Evolutionary conservation across 2,888 invertebrate species (phyloP), one percentile per base, ranked within the genome.

Genomic region (Aquatica leii): DNA sequence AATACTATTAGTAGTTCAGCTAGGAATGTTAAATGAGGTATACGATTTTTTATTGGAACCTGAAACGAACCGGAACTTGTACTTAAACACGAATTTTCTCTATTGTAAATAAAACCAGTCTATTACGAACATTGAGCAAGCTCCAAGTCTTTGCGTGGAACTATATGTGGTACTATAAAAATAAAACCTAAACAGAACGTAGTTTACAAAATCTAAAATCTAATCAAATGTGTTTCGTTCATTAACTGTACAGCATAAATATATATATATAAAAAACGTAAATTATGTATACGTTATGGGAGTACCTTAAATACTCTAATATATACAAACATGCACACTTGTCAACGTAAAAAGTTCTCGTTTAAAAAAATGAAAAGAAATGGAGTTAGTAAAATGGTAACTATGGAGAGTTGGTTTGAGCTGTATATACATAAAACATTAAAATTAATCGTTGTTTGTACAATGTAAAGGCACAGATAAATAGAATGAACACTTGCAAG

Each of bases 391-490:
- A 59, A 55, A 66, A 62, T 59, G 69, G 69, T 69, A 69, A 69
- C 69, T 62, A 65, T 69, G 52, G 61, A 54, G 53, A 68, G 37
- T 59, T 55, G 55, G 59, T 55, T 48, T 62, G 58, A 53, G 58
- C 60, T 51, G 57, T 62, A 60, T 64, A 57, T 56, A 65, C 59
- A 65, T 50, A 64, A 66, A 53, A 59, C 46, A 62, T 65, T 65
- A 65, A 66, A 69, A 65, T 65, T 67, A 69, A 65, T 69, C 69
- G 67, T 65, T 66, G 70, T 72, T 76, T 76, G 75, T 76, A 77
- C 76, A 74, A 73, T 76, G 71, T 73, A 75, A 77, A 77, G 77
- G 76, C 77, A 77, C 77, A 76, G 73, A 75, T 74, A 71, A 68
- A 73, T 71, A 53, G 63, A 63, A 63, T 55, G 54, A 62, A 62